Evolutionary conservation across 2,888 invertebrate genomes (phyloP).

Genomic region (Proisotoma minuta): DNA sequence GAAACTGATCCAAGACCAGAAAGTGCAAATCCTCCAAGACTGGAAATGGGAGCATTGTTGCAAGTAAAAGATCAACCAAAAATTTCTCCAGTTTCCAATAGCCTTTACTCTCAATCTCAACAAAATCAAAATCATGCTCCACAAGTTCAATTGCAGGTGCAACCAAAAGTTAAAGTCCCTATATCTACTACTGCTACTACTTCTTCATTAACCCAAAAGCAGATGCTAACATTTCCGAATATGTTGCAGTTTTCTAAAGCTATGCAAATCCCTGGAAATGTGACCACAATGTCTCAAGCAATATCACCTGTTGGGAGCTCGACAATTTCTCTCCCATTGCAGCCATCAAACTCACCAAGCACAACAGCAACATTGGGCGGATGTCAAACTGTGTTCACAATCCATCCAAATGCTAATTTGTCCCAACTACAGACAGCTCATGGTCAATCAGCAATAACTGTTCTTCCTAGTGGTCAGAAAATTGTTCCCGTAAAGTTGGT

Average conservation of each 20-base stretch:
- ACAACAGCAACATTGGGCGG: constrained; percentile 10
- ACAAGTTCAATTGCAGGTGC: background rate
- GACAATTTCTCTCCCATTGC: constrained; percentile 17
- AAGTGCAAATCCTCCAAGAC: constrained; percentile 7
- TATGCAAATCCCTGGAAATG: constrained; percentile 4
- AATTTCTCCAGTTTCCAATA: background rate
- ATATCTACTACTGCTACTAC: background rate
- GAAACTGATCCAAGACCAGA: constrained; percentile 14
- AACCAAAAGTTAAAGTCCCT: background rate
- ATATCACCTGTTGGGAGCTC: constrained; percentile 15
- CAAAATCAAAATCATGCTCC: background rate
- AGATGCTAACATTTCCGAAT: constrained; percentile 28
- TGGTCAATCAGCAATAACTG: constrained; percentile 23
- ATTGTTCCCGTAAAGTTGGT: constrained; percentile 51
- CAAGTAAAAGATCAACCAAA: background rate
- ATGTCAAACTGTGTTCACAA: constrained; percentile 42
- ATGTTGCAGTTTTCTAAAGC: constrained; percentile 36
- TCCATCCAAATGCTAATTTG: constrained; percentile 42
- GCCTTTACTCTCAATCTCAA: background rate
- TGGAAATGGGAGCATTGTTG: background rate
- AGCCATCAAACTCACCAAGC: constrained; percentile 18
- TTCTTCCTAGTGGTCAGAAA: constrained; percentile 48
- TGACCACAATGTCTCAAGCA: background rate
- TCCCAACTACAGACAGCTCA: constrained; percentile 38
- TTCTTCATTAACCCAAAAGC: background rate